Base-by-base conservation (phyloP, 2,888 invertebrate genomes). In the Cheilosia vernalis region DNA sequence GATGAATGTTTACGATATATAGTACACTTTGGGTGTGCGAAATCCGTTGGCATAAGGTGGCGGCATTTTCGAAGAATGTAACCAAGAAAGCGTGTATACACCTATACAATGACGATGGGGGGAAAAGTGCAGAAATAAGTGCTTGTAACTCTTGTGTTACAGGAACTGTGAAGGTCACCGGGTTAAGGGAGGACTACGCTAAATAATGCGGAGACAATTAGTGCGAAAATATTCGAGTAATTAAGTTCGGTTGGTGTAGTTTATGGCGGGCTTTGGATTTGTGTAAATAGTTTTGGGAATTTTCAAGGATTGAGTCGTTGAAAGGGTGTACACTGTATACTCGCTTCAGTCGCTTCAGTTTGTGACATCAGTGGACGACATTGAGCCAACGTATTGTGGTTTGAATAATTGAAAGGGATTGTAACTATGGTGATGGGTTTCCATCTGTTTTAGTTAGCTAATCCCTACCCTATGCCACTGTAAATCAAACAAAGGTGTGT, bases 81-180 rank as follows among this genome's bases (percentile, higher is more conserved):
- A 4, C 4, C 24, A 55, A 17, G 49, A 42, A 56, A 19, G 47
- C 27, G 42, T 40, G 53, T 37, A 4, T 13, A 37, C 3, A 33
- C 21, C 24, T 10, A 13, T 1, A 9, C 2, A 6, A n/a, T 9
- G 27, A 10, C 3, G 2, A 37, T 19, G 61, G 61, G 13, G 9
- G 13, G 27, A 27, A 2, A 24, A 66, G 42, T 24, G 49, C 17
- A 24, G 27, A 30, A 30, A 19, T 63, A 73, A 73, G 67, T 61
- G 56, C 61, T 72, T 79, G 74, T 74, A 64, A 74, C 49, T 79
- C 79, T 79, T 84, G 61, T 77, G n/a, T n/a, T 76, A 61, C 72
- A 53, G 42, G 37, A 60, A 66, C 77, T 85, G 63, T 85, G 72
- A 85, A 76, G 81, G 85, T 81, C 76, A 67, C 51, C n/a, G 69